A percentile compares a stretch with the other conserved stretches of the same genome.
Evolutionary conservation across 2,797 vertebrate species (phyloP).

Genomic region (Masticophis lateralis): DNA sequence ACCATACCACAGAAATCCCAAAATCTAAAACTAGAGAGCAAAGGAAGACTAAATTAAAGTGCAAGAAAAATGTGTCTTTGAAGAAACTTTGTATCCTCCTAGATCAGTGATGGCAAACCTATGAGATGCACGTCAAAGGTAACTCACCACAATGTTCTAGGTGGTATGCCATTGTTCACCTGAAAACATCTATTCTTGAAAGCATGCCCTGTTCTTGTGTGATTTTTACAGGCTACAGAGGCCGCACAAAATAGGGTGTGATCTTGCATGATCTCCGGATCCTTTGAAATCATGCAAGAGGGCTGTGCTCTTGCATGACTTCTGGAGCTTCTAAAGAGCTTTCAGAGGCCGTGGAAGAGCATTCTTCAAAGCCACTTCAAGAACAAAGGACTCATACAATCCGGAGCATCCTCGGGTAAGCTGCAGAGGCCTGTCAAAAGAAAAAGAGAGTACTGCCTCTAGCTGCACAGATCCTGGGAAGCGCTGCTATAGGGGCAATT

Average conservation of each 20-base stretch:
- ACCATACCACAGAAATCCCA: not conserved
- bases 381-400: not conserved
- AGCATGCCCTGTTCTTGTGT: not conserved
- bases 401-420: not conserved
- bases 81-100: not conserved
- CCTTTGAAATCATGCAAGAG: not conserved
- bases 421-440: not conserved
- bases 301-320: not conserved
- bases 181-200: not conserved
- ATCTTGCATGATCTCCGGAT: not conserved
- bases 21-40: not conserved
- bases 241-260: not conserved
- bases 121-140: not conserved
- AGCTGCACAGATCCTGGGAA: no score
- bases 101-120: not conserved
- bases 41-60: not conserved
- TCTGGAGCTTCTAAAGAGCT: not conserved
- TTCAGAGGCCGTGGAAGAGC: not conserved
- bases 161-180: not conserved
- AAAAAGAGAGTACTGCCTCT: not conserved
- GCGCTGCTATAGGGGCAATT: not conserved
- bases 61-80: not conserved
- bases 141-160: not conserved
- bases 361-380: not conserved
- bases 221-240: not conserved